phyloP scores from a whole-genome alignment of 2,797 vertebrate species.

The Oreochromis grahami region DNA sequence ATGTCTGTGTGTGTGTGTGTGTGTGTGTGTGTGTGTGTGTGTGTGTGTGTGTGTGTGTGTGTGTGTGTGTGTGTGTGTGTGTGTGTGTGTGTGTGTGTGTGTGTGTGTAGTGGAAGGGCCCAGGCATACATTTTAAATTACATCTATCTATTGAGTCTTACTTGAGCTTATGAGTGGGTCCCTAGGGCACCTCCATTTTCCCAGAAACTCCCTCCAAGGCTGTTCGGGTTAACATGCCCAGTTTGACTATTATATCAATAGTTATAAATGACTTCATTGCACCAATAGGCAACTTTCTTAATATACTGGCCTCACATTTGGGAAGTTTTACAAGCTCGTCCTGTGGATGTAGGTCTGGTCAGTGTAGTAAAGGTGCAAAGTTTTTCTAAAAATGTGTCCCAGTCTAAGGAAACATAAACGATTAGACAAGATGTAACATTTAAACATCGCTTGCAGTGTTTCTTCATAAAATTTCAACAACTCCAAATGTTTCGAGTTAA shows the following conservation, averaged over 20 bases:
- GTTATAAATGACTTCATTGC: constrained; percentile 80
- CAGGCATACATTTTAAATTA: constrained; percentile 58
- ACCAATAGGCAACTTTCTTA: constrained; percentile 69
- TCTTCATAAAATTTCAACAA: background rate
- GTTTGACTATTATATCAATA: constrained; percentile 80
- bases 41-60: no score
- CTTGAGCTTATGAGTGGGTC: constrained; percentile 64
- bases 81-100: no score
- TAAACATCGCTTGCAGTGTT: constrained; percentile 8
- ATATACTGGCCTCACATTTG: constrained; percentile 64
- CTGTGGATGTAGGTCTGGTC: constrained; percentile 9
- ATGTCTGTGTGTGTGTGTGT: no score
- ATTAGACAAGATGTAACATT: background rate
- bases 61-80: no score
- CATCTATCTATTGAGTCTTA: constrained; percentile 67
- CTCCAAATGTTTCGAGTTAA: background rate
- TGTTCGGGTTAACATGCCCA: constrained; percentile 74
- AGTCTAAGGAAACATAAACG: background rate
- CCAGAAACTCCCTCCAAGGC: constrained; percentile 73
- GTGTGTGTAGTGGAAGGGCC: background rate
- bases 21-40: no score
- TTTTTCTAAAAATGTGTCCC: background rate
- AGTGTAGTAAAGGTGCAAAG: background rate
- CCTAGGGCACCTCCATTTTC: constrained; percentile 68
- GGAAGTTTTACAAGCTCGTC: constrained; percentile 37